phyloP scores from a whole-genome alignment of 2,888 invertebrate genomes.

The Cylloceria caligata region DNA sequence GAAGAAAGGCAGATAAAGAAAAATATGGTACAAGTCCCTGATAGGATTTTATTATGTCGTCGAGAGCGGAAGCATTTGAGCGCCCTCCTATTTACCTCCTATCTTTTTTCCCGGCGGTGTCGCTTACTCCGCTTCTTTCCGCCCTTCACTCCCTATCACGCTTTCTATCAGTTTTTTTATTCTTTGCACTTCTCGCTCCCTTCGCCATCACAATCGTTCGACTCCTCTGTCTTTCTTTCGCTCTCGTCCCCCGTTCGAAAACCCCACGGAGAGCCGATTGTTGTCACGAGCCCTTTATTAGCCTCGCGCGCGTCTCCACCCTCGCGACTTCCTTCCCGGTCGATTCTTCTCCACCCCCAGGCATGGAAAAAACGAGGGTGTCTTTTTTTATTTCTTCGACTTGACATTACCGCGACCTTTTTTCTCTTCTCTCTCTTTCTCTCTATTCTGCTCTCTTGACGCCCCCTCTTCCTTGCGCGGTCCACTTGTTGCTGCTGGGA shows the following conservation, averaged over 20 bases:
- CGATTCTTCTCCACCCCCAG: conserved; percentile 61
- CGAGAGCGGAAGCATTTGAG: conserved; percentile 70
- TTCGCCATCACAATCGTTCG: conserved; percentile 48
- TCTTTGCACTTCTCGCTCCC: conserved; percentile 47
- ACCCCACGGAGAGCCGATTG: conserved; percentile 73
- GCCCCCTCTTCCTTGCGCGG: conserved; percentile 45
- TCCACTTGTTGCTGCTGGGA: conserved; percentile 69
- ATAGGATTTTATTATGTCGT: conserved; percentile 73
- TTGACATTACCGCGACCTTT: conserved; percentile 73
- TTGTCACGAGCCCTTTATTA: conserved; percentile 80
- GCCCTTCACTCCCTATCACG: conserved; percentile 55
- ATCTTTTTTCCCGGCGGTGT: conserved; percentile 58
- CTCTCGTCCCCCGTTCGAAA: conserved; percentile 39
- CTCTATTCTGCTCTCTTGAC: conserved; percentile 8
- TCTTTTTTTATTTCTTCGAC: conserved; percentile 84
- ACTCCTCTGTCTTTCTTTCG: conserved; percentile 31
- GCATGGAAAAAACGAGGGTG: conserved; percentile 74
- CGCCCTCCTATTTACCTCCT: conserved; percentile 41
- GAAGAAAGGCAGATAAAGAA: conserved; percentile 46
- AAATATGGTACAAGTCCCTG: conserved; percentile 53
- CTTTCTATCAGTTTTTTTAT: conserved; percentile 56
- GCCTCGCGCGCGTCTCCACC: conserved; percentile 71
- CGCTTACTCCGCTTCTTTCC: conserved; percentile 57
- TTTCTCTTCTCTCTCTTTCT: conserved; percentile 49
- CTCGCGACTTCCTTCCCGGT: conserved; percentile 54